phyloP scores from a whole-genome alignment of 2,888 invertebrate genomes.

The Ophioninae sp. region DNA sequence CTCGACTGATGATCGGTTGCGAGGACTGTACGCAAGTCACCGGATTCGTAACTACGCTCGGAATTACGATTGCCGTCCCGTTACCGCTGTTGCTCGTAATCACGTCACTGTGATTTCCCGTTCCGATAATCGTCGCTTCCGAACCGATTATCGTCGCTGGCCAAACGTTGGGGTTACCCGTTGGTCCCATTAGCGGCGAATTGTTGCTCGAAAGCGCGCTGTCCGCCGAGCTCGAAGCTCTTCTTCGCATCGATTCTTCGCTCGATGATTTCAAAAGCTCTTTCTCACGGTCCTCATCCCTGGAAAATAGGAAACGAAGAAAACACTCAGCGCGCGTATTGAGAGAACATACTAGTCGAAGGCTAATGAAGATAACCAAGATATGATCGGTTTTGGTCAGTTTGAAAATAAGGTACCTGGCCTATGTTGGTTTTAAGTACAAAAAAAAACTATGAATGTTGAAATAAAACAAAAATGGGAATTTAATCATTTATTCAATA shows the following conservation, averaged over 20 bases:
- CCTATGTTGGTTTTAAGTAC: too few species aligned
- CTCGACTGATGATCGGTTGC: conserved; percentile 81
- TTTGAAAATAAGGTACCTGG: too few species aligned
- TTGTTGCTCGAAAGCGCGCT: conserved; percentile 83
- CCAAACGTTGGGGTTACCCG: conserved; percentile 76
- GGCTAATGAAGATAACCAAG: not conserved
- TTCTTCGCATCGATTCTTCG: conserved; percentile 84
- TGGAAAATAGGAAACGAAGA: conserved; percentile 69
- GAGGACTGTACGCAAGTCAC: conserved; percentile 75
- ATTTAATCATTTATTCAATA: too few species aligned
- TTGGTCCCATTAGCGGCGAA: conserved; percentile 79
- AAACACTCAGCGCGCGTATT: not conserved
- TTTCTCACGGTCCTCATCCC: conserved; percentile 86
- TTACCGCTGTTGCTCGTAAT: conserved; percentile 69
- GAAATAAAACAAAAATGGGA: too few species aligned
- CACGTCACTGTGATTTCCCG: conserved; percentile 69
- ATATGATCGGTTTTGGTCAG: not conserved
- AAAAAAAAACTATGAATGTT: too few species aligned
- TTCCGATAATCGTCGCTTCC: conserved; percentile 69
- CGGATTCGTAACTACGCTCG: conserved; percentile 78
- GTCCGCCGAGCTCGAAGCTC: conserved; percentile 85
- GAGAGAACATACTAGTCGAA: conserved; percentile 2
- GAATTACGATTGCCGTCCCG: conserved; percentile 70
- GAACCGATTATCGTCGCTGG: conserved; percentile 80
- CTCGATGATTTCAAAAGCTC: conserved; percentile 85